phyloP scores from a whole-genome alignment of 2,113 vertebrate genomes.

The Tricholaema leucomelas region DNA sequence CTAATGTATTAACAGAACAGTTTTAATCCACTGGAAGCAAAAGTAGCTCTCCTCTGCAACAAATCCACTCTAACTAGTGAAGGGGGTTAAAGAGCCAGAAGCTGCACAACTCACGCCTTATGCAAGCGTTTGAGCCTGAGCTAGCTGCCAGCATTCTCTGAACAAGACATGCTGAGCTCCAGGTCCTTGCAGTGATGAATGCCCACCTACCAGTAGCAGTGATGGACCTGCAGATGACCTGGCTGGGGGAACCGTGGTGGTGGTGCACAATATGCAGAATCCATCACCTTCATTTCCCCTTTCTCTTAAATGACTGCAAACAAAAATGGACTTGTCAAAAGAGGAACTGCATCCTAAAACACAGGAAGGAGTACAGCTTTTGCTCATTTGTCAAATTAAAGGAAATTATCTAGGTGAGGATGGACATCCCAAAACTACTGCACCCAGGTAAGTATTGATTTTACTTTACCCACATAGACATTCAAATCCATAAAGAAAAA shows the following conservation, averaged over 20 bases:
- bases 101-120: background rate
- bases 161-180: background rate
- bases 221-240: background rate
- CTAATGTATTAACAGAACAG: background rate
- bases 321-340: background rate
- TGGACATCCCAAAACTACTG: background rate
- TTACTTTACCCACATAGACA: constrained; percentile 6
- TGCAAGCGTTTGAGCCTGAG: background rate
- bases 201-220: background rate
- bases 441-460: constrained; percentile 54
- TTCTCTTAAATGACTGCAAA: background rate
- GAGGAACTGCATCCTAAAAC: background rate
- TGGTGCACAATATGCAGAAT: background rate
- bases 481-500: background rate
- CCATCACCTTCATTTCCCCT: background rate
- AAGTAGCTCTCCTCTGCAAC: background rate
- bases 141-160: background rate
- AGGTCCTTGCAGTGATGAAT: background rate
- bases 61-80: background rate
- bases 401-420: background rate
- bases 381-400: background rate
- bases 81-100: background rate
- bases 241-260: background rate
- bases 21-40: background rate
- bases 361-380: background rate